Conservation (phyloP, 2,888 invertebrate genomes). For the Caenorhabditis sp. region DNA sequence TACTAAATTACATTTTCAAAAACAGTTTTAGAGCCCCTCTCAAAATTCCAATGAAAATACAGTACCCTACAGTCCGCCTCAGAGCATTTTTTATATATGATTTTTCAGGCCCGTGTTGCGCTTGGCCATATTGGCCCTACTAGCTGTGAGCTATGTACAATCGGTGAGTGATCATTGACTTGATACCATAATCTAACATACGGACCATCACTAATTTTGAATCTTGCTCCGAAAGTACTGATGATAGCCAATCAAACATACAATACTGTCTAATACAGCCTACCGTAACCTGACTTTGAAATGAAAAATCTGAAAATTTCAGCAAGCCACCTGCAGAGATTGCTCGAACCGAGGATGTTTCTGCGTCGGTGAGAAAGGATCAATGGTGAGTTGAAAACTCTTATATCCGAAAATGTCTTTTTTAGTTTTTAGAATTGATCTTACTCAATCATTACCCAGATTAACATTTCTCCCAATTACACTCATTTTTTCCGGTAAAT, state of each 20-base stretch:
- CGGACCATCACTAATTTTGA: no score
- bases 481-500: no score
- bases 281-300: background rate
- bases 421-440: no score
- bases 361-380: constrained; percentile 83
- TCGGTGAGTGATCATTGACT: constrained; percentile 60
- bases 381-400: constrained; percentile 77
- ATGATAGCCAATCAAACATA: no score
- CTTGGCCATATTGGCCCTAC: constrained; percentile 64
- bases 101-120: constrained; percentile 70
- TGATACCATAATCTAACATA: background rate
- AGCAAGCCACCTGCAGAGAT: constrained; percentile 83
- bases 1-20: no score
- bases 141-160: constrained; percentile 68
- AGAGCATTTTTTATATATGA: no score
- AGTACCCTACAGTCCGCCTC: background rate
- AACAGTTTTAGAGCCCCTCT: no score
- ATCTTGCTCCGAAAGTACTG: no score
- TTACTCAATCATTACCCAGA: no score
- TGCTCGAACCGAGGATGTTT: constrained; percentile 83
- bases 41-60: background rate
- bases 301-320: constrained; percentile 62
- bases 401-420: no score
- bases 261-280: no score
- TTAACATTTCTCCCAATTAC: no score